These are phyloP conservation scores for Spongilla lacustris DNA, from an alignment of 37 sponge, comb jelly and placozoan genomes.

Conservation along the genomic window DNA sequence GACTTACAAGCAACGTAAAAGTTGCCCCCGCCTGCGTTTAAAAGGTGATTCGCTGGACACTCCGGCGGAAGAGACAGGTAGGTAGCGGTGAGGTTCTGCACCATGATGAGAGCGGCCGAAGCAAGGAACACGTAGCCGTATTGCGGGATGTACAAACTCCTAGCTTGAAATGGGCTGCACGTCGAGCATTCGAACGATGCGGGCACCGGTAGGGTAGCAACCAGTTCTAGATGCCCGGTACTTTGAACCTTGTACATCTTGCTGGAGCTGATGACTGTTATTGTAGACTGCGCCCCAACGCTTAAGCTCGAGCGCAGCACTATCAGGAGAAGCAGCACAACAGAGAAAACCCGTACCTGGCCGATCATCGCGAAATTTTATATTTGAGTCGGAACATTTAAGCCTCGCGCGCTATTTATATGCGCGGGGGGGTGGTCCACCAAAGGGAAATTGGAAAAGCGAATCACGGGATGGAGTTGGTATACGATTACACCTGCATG, in stretches of 20 bases:
- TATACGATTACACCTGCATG: neutral
- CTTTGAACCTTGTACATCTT: neutral
- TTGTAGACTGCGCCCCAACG: neutral
- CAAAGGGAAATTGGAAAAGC: conserved; percentile 47
- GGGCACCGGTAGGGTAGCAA: neutral
- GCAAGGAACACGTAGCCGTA: neutral
- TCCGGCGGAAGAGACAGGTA: no score
- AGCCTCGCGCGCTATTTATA: no score
- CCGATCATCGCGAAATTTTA: no score
- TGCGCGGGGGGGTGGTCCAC: no score
- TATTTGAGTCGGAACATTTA: no score
- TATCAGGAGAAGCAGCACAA: no score
- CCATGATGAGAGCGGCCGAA: neutral
- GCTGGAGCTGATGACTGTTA: neutral
- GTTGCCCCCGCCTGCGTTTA: neutral
- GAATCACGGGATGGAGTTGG: neutral
- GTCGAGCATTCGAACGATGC: neutral
- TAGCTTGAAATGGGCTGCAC: neutral
- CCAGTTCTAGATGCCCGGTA: neutral
- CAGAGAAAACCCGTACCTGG: no score
- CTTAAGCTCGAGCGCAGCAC: no score
- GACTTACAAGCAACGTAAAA: neutral
- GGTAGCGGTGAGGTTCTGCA: no score
- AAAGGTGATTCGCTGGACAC: neutral
- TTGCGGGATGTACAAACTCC: neutral